Base-by-base conservation (phyloP, 2,113 vertebrate species). In the Urocynchramus pylzowi region DNA sequence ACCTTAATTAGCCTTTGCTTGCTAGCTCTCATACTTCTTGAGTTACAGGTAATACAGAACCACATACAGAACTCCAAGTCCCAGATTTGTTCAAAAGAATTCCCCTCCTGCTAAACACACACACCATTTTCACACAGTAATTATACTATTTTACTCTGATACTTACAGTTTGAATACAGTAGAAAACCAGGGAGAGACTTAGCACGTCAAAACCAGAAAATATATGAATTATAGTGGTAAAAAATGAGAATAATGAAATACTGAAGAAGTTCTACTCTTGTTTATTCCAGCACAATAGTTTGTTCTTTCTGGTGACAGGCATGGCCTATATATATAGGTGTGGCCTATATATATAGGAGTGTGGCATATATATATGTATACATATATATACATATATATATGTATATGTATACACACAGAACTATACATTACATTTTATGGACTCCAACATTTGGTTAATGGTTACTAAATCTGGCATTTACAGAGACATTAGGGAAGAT, bases 381-480 rank as follows among this genome's bases (percentile, higher is more conserved):
- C 37, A 37, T 37, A 73, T 13, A 5, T 50, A 17, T 70, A 17
- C 5, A 2, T 39, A 5, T 42, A 9, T 52, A 3, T 14, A 24
- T 56, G 16, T 73, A 75, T 68, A 75, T 27, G 59, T 39, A 65
- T 7, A 47, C 16, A 54, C 17, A 81, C 35, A 49, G 37, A 87
- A 86, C 68, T 81, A 93, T 90, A 77, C n/a, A n/a, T 85, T 90
- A 76, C 39, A 45, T 87, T 94, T 95, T 96, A 93, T 90, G 75
- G 81, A 90, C 71, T 84, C 37, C 37, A 79, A 19, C 84, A 91
- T 97, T 97, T 97, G 78, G 56, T 80, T 95, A 96, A 91, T 92
- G 75, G 83, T 93, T 95, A 85, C 47, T 97, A 93, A 97, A 89
- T 95, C 50, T 97, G 56, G 26, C 65, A 94, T 90, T 95, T 94